Evolutionary conservation across 2,888 invertebrate species (phyloP).

Genomic region (Brachypalpus laphriformis): DNA sequence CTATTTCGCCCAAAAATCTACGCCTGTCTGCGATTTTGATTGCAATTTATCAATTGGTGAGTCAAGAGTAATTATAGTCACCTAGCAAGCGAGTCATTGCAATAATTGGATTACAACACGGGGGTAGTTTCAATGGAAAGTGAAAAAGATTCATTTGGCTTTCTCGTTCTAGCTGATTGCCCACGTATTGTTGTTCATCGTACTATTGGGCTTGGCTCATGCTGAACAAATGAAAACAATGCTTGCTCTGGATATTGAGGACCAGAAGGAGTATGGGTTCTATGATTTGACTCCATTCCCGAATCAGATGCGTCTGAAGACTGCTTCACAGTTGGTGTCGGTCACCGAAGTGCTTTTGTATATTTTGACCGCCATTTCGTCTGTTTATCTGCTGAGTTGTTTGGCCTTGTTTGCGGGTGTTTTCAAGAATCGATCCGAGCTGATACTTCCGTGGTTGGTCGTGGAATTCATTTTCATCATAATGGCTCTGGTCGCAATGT

Average conservation of each 20-base stretch:
- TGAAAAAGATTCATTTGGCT: background rate
- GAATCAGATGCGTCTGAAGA: slow-evolving; percentile 80
- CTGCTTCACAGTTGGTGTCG: slow-evolving; percentile 80
- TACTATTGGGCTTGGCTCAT: slow-evolving; percentile 81
- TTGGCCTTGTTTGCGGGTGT: slow-evolving; percentile 81
- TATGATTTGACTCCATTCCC: slow-evolving; percentile 80
- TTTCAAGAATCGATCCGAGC: slow-evolving; percentile 80
- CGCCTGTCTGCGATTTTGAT: slow-evolving; percentile 81
- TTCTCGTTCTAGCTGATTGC: slow-evolving; percentile 79
- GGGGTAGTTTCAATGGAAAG: slow-evolving; percentile 26
- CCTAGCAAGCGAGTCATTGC: slow-evolving; percentile 24
- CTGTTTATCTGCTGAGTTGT: slow-evolving; percentile 80
- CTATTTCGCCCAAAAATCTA: slow-evolving; percentile 81
- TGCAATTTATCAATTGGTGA: slow-evolving; percentile 82
- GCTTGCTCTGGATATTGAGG: slow-evolving; percentile 81
- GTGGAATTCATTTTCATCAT: slow-evolving; percentile 80
- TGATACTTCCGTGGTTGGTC: slow-evolving; percentile 81
- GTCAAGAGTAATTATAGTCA: slow-evolving; percentile 70
- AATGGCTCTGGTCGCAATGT: slow-evolving; percentile 76
- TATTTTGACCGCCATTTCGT: slow-evolving; percentile 77
- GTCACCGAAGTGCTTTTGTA: slow-evolving; percentile 80
- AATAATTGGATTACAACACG: slow-evolving; percentile 34
- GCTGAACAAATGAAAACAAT: slow-evolving; percentile 82
- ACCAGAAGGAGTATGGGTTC: slow-evolving; percentile 81
- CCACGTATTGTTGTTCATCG: slow-evolving; percentile 80